phyloP scores from a whole-genome alignment of 2,888 invertebrate species.

The Bursaphelenchus okinawaensis region DNA sequence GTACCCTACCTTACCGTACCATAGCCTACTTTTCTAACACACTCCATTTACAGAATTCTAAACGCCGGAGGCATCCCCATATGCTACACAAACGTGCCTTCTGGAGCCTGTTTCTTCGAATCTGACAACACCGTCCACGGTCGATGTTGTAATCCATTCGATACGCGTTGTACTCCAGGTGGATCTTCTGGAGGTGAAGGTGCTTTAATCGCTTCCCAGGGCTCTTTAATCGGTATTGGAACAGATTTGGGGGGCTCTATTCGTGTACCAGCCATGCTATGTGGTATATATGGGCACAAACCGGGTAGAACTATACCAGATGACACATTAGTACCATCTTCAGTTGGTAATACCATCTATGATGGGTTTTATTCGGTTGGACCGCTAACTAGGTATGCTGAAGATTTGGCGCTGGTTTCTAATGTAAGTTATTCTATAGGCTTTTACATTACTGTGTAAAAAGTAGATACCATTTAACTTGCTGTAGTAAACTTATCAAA shows the following conservation, averaged over 20 bases:
- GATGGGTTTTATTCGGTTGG: background rate
- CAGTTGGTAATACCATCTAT: background rate
- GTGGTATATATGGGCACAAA: constrained; percentile 22
- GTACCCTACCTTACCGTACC: too few relatives aligned
- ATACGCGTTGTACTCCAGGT: constrained; percentile 19
- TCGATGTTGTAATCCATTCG: constrained; percentile 24
- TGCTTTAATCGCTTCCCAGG: constrained; percentile 18
- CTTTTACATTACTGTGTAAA: too few relatives aligned
- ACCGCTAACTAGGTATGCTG: background rate
- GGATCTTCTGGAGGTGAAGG: constrained; percentile 24
- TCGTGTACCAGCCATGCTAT: constrained; percentile 19
- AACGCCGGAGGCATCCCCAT: constrained; percentile 20
- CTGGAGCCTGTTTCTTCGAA: constrained; percentile 16
- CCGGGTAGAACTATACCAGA: constrained; percentile 1
- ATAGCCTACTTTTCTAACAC: too few relatives aligned
- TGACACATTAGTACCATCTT: background rate
- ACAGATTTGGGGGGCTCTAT: constrained; percentile 25
- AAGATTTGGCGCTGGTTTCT: background rate
- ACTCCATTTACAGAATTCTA: constrained; percentile 3
- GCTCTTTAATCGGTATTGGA: constrained; percentile 18
- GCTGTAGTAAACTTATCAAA: too few relatives aligned
- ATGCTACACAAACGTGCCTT: constrained; percentile 10
- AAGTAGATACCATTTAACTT: too few relatives aligned
- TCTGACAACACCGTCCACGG: constrained; percentile 10
- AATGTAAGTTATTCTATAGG: too few relatives aligned